A percentile compares a stretch with the other conserved stretches of the same genome.
Evolutionary conservation across 2,797 vertebrate genomes (phyloP).

Genomic region (Typhlichthys subterraneus): DNA sequence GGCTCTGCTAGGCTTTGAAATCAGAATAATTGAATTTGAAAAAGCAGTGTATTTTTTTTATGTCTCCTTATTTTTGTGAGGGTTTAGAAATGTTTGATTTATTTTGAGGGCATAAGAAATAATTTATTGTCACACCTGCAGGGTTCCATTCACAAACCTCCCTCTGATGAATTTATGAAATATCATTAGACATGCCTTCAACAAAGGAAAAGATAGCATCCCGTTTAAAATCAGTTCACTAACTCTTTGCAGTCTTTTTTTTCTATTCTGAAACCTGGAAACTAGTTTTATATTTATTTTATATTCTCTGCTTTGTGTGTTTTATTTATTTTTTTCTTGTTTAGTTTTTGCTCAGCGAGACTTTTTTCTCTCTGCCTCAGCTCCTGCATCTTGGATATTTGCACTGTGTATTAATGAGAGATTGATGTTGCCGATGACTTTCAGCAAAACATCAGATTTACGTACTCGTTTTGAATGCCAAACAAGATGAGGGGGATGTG

Average conservation of each 20-base stretch:
- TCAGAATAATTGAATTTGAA: constrained; percentile 59
- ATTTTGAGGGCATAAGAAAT: constrained; percentile 56
- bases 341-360: constrained; percentile 15
- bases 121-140: constrained; percentile 48
- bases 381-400: constrained; percentile 53
- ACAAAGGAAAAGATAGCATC: constrained; percentile 29
- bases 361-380: constrained; percentile 41
- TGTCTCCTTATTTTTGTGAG: constrained; percentile 35
- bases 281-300: constrained; percentile 11
- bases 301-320: neutral
- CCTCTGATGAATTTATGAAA: constrained; percentile 48
- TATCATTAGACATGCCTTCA: constrained; percentile 41
- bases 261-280: constrained; percentile 12
- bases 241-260: constrained; percentile 7
- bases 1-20: constrained; percentile 52
- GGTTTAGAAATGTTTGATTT: constrained; percentile 42
- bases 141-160: constrained; percentile 48
- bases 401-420: constrained; percentile 68
- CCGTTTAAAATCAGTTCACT: constrained; percentile 21
- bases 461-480: constrained; percentile 70
- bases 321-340: constrained; percentile 14
- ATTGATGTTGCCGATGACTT: constrained; percentile 75
- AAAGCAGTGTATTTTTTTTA: constrained; percentile 31
- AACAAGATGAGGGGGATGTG: constrained; percentile 60
- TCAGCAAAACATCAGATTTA: constrained; percentile 70